Percentiles rank a stretch among this genome's conserved stretches.
phyloP scores from a whole-genome alignment of 2,113 vertebrate species.

The Lampris incognitus region DNA sequence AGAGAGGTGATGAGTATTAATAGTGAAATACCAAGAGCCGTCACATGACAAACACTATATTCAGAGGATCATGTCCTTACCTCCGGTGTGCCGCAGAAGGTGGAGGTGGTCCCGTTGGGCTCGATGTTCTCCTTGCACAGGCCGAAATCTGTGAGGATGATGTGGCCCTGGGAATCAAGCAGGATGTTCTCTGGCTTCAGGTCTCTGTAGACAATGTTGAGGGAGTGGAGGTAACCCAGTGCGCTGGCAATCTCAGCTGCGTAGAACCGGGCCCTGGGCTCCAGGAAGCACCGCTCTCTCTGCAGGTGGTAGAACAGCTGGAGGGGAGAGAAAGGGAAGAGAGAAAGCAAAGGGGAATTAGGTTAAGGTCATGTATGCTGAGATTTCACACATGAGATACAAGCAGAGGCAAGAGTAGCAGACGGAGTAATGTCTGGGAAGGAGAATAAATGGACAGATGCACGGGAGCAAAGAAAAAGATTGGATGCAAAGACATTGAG shows the following conservation, averaged over 20 bases:
- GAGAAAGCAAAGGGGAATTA: conserved; percentile 1
- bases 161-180: conserved; percentile 96
- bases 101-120: conserved; percentile 96
- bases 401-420: conserved; percentile 27
- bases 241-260: conserved; percentile 97
- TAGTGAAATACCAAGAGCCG: background rate
- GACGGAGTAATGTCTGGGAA: conserved; percentile 14
- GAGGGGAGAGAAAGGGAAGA: conserved; percentile 38
- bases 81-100: conserved; percentile 98
- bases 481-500: conserved; percentile 49
- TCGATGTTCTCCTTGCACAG: conserved; percentile 99
- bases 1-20: background rate
- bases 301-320: conserved; percentile 99
- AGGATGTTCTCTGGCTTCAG: conserved; percentile 98
- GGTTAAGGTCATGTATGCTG: background rate
- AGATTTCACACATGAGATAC: background rate
- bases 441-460: conserved; percentile 7
- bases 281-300: conserved; percentile 96
- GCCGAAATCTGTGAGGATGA: conserved; percentile 97
- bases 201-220: conserved; percentile 98
- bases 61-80: conserved; percentile 71
- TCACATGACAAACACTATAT: background rate
- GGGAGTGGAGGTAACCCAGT: conserved; percentile 95
- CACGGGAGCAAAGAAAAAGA: conserved; percentile 60
- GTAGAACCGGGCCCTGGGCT: conserved; percentile 95